Base-by-base conservation (phyloP, 2,888 invertebrate species). In the Phaonia tiefii region DNA sequence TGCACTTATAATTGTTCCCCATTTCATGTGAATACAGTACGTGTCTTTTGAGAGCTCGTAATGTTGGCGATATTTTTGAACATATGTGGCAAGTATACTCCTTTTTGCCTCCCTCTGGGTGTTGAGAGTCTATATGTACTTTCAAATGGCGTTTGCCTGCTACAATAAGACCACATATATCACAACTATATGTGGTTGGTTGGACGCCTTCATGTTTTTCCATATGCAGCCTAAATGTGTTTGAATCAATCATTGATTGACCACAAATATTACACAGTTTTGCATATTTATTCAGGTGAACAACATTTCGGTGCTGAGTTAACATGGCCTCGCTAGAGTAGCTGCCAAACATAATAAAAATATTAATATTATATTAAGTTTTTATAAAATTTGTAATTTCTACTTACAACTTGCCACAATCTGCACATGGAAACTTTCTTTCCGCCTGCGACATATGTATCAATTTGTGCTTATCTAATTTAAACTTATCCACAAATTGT, bases 221-320 rank as follows among this genome's bases (percentile, higher is more conserved):
- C 85, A 88, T 88, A 80, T 90, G 90, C 0, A 88, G 86, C 20
- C 83, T 86, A 77, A 89, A 85, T 31, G 85, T 86, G 39, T 86
- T 88, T 0, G 86, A 84, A 0, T 89, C 87, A 0, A 87, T 84
- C 44, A 89, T 85, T 0, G 86, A 86, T 66, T 89, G 89, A 1
- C 90, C 90, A 49, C 90, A 90, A 20, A 89, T 86, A 70, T 90
- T 88, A 81, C 90, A 90, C 22, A 89, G 86, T 82, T 87, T 88
- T 11, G 87, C 87, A 70, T 89, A 89, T 25, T 31, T 73, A 22
- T 87, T 86, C 54, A 89, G 83, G 72, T 89, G 89, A 1, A 67
- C 67, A 22, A 87, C 79, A 31, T 86, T 86, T 0, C 87, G 83
- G 65, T 89, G 89, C 31, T 88, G 88, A 44, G 86, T 85, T 85